Evolutionary conservation across 2,113 vertebrate genomes (phyloP), one percentile per base, ranked within the genome.

Genomic region (Heterotilapia buettikoferi): DNA sequence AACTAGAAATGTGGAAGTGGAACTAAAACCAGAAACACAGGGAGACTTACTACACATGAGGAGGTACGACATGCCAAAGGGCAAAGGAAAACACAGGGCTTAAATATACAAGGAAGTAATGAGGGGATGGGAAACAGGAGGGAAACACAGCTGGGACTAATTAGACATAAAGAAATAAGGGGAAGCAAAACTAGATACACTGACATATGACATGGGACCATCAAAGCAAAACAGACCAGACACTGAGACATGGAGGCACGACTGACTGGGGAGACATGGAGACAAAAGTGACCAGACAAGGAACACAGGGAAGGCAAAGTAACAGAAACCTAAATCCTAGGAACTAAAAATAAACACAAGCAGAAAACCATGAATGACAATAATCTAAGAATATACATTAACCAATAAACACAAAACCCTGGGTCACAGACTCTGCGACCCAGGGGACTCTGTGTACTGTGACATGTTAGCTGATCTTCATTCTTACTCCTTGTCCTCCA

Each of bases 151-250:
- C 31, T 36, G 61, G 6, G 31, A 66, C 31, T 66, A 66, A 66
- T 66, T 36, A 66, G 18, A 0, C 18, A 66, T 36, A 12, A n/a
- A 66, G 61, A 66, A 66, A 66, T 9, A 36, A 36, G 31, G 31
- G n/a, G 61, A 36, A 36, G 61, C 1, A 0, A 36, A 36, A n/a
- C 18, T 12, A 66, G 31, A 66, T 66, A 36, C 4, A 3, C 9
- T 66, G 31, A 36, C 61, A 12, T 0, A 63, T n/a, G 59, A 36
- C 31, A n/a, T n/a, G 31, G 31, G 18, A 36, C 31, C 0, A 0
- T 0, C 59, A 63, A 18, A 63, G 31, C 6, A 36, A 63, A 63
- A 63, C 59, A 63, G 18, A 36, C 18, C 9, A 63, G 59, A 63
- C 59, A 36, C 59, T 36, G 9, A 63, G 59, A 36, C 59, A 63